These are phyloP conservation scores for Drosophila athabasca DNA, from an alignment of 1,140 invertebrate species.

Conservation along the genomic window DNA sequence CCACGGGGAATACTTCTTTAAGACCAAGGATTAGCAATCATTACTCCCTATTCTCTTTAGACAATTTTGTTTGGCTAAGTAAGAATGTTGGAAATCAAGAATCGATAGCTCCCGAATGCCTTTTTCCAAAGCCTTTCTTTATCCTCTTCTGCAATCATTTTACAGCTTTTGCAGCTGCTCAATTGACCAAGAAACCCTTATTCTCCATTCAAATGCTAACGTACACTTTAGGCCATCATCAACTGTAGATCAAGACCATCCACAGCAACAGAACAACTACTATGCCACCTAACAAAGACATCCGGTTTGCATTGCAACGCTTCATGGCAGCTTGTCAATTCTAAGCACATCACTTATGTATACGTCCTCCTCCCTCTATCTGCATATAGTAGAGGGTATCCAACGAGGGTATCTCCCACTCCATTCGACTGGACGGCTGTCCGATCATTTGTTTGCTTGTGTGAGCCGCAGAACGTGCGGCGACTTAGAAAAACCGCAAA, in stretches of 20 bases:
- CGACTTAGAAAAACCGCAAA: conserved; percentile 76
- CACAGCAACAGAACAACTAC: conserved; percentile 6
- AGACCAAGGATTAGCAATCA: too few relatives aligned
- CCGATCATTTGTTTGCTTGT: conserved; percentile 52
- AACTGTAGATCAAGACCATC: conserved; percentile 15
- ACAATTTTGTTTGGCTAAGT: too few relatives aligned
- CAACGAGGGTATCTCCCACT: conserved; percentile 21
- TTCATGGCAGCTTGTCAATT: conserved; percentile 69
- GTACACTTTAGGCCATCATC: conserved; percentile 19
- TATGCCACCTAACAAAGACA: conserved; percentile 55
- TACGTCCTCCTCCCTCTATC: conserved; percentile 26
- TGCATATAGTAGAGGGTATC: too few relatives aligned
- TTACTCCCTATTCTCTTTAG: too few relatives aligned
- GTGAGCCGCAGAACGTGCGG: conserved; percentile 71
- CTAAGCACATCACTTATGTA: conserved; percentile 65
- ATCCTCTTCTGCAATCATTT: too few relatives aligned
- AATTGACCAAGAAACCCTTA: conserved; percentile 6
- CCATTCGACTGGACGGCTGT: conserved; percentile 29
- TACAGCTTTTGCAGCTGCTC: not conserved
- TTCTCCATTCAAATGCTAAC: conserved; percentile 6
- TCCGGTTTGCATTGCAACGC: conserved; percentile 60
- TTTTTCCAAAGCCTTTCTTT: too few relatives aligned
- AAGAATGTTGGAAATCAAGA: too few relatives aligned
- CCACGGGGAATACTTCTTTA: too few relatives aligned
- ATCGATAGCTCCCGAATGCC: too few relatives aligned